Percentiles rank a stretch among this genome's conserved stretches.
phyloP scores from a whole-genome alignment of 2,113 vertebrate species.

The Eudorcas thomsonii region DNA sequence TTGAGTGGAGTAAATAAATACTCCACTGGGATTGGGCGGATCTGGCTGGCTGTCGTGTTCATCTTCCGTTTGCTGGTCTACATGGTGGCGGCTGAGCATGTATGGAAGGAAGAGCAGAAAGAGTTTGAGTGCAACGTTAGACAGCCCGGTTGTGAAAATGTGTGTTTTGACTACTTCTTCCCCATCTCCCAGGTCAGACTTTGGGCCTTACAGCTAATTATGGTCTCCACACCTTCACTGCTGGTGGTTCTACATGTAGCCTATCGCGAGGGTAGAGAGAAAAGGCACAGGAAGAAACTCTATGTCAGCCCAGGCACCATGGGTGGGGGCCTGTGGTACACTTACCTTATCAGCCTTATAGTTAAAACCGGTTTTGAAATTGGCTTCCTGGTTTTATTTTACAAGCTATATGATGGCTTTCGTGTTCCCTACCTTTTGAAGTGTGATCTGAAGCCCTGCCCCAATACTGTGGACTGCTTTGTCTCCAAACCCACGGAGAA shows the following conservation, averaged over 20 bases:
- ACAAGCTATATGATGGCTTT: slow-evolving; percentile 89
- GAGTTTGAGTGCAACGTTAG: slow-evolving; percentile 89
- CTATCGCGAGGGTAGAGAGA: slow-evolving; percentile 86
- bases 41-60: slow-evolving; percentile 90
- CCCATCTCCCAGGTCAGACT: slow-evolving; percentile 90
- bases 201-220: slow-evolving; percentile 92
- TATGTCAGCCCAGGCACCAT: slow-evolving; percentile 81
- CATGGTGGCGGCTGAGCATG: slow-evolving; percentile 86
- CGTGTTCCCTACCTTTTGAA: slow-evolving; percentile 82
- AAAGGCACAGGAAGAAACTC: slow-evolving; percentile 78
- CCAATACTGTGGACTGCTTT: slow-evolving; percentile 88
- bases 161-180: slow-evolving; percentile 92
- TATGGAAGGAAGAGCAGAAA: slow-evolving; percentile 90
- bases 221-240: slow-evolving; percentile 90
- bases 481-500: slow-evolving; percentile 89
- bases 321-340: slow-evolving; percentile 87
- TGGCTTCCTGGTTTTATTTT: slow-evolving; percentile 87
- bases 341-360: slow-evolving; percentile 87
- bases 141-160: slow-evolving; percentile 91
- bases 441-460: slow-evolving; percentile 86
- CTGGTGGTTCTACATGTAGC: slow-evolving; percentile 90
- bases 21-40: slow-evolving; percentile 87
- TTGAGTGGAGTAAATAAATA: slow-evolving; percentile 91
- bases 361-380: slow-evolving; percentile 88
- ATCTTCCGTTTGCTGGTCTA: slow-evolving; percentile 90